phyloP scores from a whole-genome alignment of 2,113 vertebrate species.

The Gasterosteus aculeatus region DNA sequence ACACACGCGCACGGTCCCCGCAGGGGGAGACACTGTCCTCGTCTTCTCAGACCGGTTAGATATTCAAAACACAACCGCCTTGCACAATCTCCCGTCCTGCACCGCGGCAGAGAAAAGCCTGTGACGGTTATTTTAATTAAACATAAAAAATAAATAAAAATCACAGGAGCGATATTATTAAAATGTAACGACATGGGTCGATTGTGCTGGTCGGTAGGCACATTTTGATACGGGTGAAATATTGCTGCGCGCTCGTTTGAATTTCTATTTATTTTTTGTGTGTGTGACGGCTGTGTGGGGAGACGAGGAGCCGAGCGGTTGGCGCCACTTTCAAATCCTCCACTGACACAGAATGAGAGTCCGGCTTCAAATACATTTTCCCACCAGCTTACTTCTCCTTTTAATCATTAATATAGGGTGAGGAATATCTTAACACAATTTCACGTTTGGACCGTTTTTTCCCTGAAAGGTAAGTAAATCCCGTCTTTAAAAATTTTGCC shows the following conservation, averaged over 20 bases:
- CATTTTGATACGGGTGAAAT: slow-evolving; percentile 49
- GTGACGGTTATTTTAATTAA: slow-evolving; percentile 69
- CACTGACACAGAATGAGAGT: slow-evolving; percentile 67
- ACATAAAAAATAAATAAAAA: slow-evolving; percentile 78
- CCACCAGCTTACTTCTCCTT: slow-evolving; percentile 38
- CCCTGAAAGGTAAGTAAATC: slow-evolving; percentile 61
- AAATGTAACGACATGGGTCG: not conserved
- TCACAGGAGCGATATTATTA: slow-evolving; percentile 57
- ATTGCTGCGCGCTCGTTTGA: slow-evolving; percentile 31
- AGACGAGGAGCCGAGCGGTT: slow-evolving; percentile 51
- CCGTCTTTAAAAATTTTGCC: not conserved
- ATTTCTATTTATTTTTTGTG: slow-evolving; percentile 74
- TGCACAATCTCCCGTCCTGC: slow-evolving; percentile 69
- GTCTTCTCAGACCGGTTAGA: slow-evolving; percentile 38
- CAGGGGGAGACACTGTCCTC: slow-evolving; percentile 48
- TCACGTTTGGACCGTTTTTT: slow-evolving; percentile 28
- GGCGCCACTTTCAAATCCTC: slow-evolving; percentile 81
- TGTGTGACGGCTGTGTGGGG: slow-evolving; percentile 58
- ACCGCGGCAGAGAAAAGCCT: slow-evolving; percentile 63
- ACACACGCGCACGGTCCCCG: slow-evolving; percentile 13
- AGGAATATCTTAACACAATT: slow-evolving; percentile 35
- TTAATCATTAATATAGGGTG: slow-evolving; percentile 9
- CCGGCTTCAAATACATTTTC: slow-evolving; percentile 59
- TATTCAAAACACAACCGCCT: slow-evolving; percentile 75
- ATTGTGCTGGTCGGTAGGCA: slow-evolving; percentile 25